A percentile compares a stretch with the other conserved stretches of the same genome.
phyloP scores from a whole-genome alignment of 2,888 invertebrate genomes.

The Metopia argyrocephala region DNA sequence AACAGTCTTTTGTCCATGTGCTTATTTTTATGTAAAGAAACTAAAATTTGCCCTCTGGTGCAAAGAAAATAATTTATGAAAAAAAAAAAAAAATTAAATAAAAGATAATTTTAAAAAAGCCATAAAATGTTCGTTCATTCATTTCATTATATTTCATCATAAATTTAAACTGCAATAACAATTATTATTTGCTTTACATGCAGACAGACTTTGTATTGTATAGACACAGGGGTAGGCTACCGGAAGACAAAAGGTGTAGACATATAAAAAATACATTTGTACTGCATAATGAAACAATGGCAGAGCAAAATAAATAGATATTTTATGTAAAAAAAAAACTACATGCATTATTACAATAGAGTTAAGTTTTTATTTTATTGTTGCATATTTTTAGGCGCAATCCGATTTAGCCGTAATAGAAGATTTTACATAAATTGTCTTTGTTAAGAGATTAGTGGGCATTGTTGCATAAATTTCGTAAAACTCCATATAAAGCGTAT shows the following conservation, averaged over 20 bases:
- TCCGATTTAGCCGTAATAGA: no score
- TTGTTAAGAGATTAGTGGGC: no score
- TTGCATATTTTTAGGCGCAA: no score
- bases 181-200: slow-evolving; percentile 36
- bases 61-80: background rate
- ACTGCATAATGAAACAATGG: slow-evolving; percentile 39
- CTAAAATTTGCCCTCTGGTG: background rate
- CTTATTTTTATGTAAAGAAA: background rate
- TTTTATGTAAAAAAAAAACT: background rate
- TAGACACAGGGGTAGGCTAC: background rate
- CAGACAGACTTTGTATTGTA: background rate
- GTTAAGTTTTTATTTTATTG: no score
- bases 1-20: background rate
- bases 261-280: slow-evolving; percentile 37
- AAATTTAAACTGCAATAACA: slow-evolving; percentile 48
- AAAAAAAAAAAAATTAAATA: background rate
- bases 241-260: background rate
- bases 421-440: no score
- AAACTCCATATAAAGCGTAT: no score
- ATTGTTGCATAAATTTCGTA: no score
- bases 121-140: background rate
- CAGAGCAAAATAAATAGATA: background rate
- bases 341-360: no score
- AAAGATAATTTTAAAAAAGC: background rate
- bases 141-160: no score